phyloP scores from a whole-genome alignment of 2,797 vertebrate species.

The Morelia viridis region DNA sequence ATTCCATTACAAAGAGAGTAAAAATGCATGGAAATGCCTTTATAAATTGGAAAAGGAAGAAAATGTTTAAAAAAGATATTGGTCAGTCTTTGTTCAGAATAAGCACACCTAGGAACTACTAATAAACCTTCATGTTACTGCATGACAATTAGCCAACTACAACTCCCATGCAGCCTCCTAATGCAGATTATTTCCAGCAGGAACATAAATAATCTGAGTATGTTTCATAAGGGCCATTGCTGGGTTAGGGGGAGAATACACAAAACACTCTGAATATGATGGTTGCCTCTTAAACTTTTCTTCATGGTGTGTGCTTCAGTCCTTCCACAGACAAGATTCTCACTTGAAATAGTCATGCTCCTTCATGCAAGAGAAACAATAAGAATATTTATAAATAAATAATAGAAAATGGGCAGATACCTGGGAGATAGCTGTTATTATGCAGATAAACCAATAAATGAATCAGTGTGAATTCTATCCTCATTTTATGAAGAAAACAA shows the following conservation, averaged over 20 bases:
- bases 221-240: slow-evolving; percentile 26
- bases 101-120: not conserved
- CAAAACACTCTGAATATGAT: not conserved
- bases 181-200: not conserved
- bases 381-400: not conserved
- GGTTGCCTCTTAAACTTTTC: not conserved
- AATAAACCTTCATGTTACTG: not conserved
- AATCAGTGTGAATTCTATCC: not conserved
- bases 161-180: slow-evolving; percentile 1
- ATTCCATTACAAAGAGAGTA: slow-evolving; percentile 2
- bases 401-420: not conserved
- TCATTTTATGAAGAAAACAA: not conserved
- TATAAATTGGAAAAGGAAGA: not conserved
- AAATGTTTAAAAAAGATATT: not conserved
- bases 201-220: slow-evolving; percentile 31
- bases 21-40: not conserved
- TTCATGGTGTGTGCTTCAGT: not conserved
- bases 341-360: not conserved
- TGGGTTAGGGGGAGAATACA: not conserved
- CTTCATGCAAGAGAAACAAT: slow-evolving; percentile 5
- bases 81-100: not conserved
- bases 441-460: not conserved
- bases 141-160: not conserved
- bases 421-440: not conserved
- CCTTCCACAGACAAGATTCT: fast-evolving